Evolutionary conservation across 2,797 vertebrate genomes (phyloP), one percentile per base, ranked within the genome.

Genomic region (Gymnothorax reevesii): DNA sequence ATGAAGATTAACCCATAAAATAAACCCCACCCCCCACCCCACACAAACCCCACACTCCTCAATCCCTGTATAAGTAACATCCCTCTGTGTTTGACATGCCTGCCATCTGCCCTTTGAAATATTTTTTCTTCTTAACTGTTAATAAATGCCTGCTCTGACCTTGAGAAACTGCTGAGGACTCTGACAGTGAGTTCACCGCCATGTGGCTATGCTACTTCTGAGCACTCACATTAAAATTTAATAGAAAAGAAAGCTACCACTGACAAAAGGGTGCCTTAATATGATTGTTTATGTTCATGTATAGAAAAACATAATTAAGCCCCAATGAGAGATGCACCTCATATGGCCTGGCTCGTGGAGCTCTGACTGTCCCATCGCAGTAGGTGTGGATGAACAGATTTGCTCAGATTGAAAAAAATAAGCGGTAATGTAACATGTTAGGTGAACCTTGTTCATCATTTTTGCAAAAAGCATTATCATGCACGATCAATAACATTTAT

Each of bases 251-350:
- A 77, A 80, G 77, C 77, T 52, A 20, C 22, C 52, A 9, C n/a
- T 80, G 52, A 77, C 33, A 77, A 49, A 52, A 6, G 75, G 42
- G 6, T 54, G 20, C 33, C 25, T 64, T 64, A 64, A 64, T 64
- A 7, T 6, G 42, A 79, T 49, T 79, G 7, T 52, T 79, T 79
- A 52, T 6, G 42, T 79, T 15, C 54, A 7, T 79, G 75, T 7
- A 79, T 49, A 20, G 42, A 79, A 79, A 75, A 79, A 79, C 33
- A 17, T 54, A 52, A 79, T 79, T 79, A 52, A 52, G 75, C 33
- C 75, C 75, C 17, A 33, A 75, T 75, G 71, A 20, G 71, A 33
- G 71, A 75, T 42, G 33, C 33, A 15, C 75, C 75, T 54, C 9
- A 79, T 52, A 52, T 54, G 17, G 75, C 3, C 17, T 54, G 15